These are phyloP conservation scores for Hippopotamyrus pictus DNA, from an alignment of 2,797 vertebrate genomes.

Conservation along the genomic window DNA sequence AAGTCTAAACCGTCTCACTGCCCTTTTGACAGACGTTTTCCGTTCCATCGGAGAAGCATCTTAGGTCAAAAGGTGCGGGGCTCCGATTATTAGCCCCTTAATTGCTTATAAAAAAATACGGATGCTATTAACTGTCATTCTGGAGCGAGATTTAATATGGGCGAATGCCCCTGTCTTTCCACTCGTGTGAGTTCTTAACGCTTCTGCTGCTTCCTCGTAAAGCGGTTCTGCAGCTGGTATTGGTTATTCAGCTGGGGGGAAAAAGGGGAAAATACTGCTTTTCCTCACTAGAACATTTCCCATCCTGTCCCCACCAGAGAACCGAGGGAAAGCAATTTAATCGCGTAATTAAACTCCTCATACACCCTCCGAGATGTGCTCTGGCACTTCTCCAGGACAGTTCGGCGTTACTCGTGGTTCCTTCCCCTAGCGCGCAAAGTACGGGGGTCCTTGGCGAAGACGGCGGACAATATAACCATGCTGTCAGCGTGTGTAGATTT, in stretches of 20 bases:
- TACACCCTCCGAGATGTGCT: conserved; percentile 22
- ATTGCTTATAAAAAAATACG: conserved; percentile 4
- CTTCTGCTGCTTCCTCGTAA: conserved; percentile 11
- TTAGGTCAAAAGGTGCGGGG: background rate
- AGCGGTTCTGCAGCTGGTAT: conserved; percentile 10
- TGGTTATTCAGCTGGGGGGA: conserved; percentile 11
- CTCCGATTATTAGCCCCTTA: background rate
- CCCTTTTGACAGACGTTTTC: conserved; percentile 4
- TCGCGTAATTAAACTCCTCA: conserved; percentile 21
- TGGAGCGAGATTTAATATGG: conserved; percentile 2
- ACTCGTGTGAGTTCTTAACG: background rate
- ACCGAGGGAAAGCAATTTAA: conserved; percentile 17
- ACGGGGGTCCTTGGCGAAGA: background rate
- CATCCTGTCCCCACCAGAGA: conserved; percentile 4
- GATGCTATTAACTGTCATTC: background rate
- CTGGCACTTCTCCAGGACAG: conserved; percentile 18
- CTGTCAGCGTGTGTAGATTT: background rate
- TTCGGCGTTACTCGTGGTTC: background rate
- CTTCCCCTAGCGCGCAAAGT: background rate
- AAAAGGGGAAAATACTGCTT: conserved; percentile 4
- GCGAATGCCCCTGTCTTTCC: background rate
- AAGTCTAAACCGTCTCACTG: background rate
- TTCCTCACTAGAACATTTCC: conserved; percentile 8
- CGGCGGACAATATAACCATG: background rate
- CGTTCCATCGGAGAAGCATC: background rate